A percentile compares a stretch with the other conserved stretches of the same genome.
These are phyloP conservation scores for Neosilurus hyrtlii DNA, from an alignment of 2,797 vertebrate species.

Conservation along the genomic window DNA sequence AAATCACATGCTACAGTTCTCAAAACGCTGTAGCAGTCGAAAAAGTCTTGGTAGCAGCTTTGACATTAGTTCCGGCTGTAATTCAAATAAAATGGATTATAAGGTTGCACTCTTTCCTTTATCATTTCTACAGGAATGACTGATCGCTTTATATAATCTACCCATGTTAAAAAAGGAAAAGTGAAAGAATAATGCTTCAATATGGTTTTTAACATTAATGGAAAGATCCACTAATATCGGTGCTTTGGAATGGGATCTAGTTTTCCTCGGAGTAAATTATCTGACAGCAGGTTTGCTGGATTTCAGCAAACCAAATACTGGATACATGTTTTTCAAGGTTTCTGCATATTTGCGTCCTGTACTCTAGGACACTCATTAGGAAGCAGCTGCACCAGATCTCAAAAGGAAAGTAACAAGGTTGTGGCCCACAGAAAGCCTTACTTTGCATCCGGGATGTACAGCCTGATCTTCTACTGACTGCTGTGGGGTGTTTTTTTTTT, in stretches of 20 bases:
- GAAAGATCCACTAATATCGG: background rate
- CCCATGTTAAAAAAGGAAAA: background rate
- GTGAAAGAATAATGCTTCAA: too few relatives aligned
- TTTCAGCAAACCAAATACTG: too few relatives aligned
- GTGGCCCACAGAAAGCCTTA: conserved; percentile 55
- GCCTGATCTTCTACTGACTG: background rate
- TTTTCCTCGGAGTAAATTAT: conserved; percentile 27
- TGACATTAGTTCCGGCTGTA: background rate
- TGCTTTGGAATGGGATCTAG: background rate
- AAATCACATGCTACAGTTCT: background rate
- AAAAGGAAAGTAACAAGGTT: conserved; percentile 17
- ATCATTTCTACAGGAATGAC: background rate
- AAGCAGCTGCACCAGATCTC: conserved; percentile 69
- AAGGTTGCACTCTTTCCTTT: background rate
- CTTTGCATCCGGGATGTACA: conserved; percentile 51
- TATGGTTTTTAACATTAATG: background rate
- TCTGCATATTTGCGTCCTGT: conserved; percentile 62
- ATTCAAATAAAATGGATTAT: background rate
- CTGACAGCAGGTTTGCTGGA: background rate
- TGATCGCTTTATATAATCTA: background rate
- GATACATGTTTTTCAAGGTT: background rate
- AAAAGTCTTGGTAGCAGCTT: background rate
- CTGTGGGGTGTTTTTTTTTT: background rate
- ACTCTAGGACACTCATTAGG: conserved; percentile 61
- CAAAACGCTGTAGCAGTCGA: background rate